These are phyloP conservation scores for Dicerorhinus sumatrensis DNA, from an alignment of 2,113 vertebrate genomes.

Conservation along the genomic window DNA sequence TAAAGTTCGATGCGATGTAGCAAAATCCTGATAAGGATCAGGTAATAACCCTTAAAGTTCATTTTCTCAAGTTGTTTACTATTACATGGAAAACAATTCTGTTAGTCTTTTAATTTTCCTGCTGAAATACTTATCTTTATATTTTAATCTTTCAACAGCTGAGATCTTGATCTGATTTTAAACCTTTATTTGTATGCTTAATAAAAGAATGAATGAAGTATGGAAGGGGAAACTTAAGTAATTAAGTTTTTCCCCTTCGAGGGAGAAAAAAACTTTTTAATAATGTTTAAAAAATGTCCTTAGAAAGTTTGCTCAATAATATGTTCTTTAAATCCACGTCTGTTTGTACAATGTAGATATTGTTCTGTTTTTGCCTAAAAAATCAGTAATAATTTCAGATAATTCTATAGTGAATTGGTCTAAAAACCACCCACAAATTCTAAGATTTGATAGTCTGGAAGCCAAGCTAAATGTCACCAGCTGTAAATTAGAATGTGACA, in stretches of 20 bases:
- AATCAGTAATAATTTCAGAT: conserved; percentile 51
- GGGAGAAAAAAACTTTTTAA: background rate
- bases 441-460: background rate
- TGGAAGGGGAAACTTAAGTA: background rate
- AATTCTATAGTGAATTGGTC: background rate
- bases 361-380: conserved; percentile 55
- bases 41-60: background rate
- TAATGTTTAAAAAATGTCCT: conserved; percentile 34
- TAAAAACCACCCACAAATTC: background rate
- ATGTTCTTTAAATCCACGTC: conserved; percentile 43
- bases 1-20: background rate
- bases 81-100: background rate
- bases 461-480: background rate
- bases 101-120: conserved; percentile 34
- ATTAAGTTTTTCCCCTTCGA: background rate
- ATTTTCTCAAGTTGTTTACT: background rate
- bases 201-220: conserved; percentile 45
- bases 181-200: conserved; percentile 47
- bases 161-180: conserved; percentile 53
- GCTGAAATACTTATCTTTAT: conserved; percentile 39
- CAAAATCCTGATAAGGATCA: conserved; percentile 9
- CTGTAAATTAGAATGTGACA: conserved; percentile 15
- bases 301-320: background rate
- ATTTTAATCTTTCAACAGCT: conserved; percentile 48
- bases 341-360: background rate